Evolutionary conservation across 1,140 invertebrate genomes (phyloP), one percentile per base, ranked within the genome.

Genomic region (Magallana angulata): DNA sequence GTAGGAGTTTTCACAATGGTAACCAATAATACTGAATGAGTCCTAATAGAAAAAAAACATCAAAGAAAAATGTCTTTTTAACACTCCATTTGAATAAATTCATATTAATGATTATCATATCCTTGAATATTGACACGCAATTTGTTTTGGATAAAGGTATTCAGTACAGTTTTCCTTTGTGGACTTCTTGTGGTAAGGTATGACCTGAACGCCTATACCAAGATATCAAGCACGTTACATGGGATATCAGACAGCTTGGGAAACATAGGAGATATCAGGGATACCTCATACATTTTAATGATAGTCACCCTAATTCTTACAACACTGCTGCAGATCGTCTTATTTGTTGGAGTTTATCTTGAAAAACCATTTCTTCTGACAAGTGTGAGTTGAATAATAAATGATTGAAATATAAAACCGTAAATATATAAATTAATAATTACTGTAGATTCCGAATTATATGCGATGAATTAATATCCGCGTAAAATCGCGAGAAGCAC

Each of bases 1-100:
- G 8, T 76, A 5, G 68, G 68, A 76, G 68, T 76, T 12, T 76
- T 76, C 68, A 76, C 36, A 4, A 36, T 76, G 68, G 68, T 76
- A 76, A 76, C 5, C 1, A 76, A 36, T 36, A 11, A 36, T 11
- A 24, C 14, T 71, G 68, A 30, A 76, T 30, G 5, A 30, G 24
- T 30, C 6, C 8, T 76, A 30, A 30, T 30, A 30, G 11, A 36
- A 12, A 76, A 12, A 3, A 30, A 30, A 1, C 8, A 30, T 12
- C 16, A 5, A 12, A 12, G 3, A 4, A 9, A 24, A 4, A 30
- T 76, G 68, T 30, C 3, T 12, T 76, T 62, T 12, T 62, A n/a
- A 14, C n/a, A n/a, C 12, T 12, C n/a, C 14, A 11, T 1, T n/a
- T 62, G n/a, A n/a, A 6, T 62, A 6, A 14, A 9, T 16, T 62